Evolutionary conservation across 2,888 invertebrate genomes (phyloP), one percentile per base, ranked within the genome.

Genomic region (Panopea generosa): DNA sequence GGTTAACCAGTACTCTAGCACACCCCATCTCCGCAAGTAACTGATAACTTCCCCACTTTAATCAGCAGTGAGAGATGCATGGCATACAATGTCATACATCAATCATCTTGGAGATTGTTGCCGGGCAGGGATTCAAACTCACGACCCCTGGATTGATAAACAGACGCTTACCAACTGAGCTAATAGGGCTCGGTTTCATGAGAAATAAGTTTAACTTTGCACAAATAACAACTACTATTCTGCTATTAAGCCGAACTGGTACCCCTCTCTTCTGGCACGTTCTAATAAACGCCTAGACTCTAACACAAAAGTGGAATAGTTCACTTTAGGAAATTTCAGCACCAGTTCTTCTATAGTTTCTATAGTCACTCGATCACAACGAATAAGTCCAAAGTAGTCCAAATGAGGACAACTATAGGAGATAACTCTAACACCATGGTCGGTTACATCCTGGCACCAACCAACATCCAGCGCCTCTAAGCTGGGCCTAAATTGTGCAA

Each of bases 391-490:
- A 47, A 90, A 78, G 76, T 88, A 87, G 47, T 72, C 76, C 40
- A 90, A 82, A 16, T 73, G 63, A 20, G 76, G 74, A 70, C 89
- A 86, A n/a, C 63, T 72, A 45, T 63, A 74, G 18, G 88, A 87
- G 29, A 90, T 73, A 14, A 67, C 60, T 49, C 66, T 52, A 20
- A 90, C 86, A 4, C 89, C 90, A 2, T 55, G 47, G 47, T 87
- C 87, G 0, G 90, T 89, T 33, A 90, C 80, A 43, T 80, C 80
- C 7, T 81, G 71, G 66, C 90, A 90, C 89, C 90, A 90, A 1
- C 88, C 90, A 2, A 89, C 83, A 38, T 90, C 90, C n/a, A 90
- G 66, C 1, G 77, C 82, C 62, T 88, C 84, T 43, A 90, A 67
- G 6, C 63, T 83, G 27, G 76, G 77, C 47, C 87, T 71, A 71